These are phyloP conservation scores for Strix uralensis DNA, from an alignment of 2,113 vertebrate genomes.

Conservation along the genomic window DNA sequence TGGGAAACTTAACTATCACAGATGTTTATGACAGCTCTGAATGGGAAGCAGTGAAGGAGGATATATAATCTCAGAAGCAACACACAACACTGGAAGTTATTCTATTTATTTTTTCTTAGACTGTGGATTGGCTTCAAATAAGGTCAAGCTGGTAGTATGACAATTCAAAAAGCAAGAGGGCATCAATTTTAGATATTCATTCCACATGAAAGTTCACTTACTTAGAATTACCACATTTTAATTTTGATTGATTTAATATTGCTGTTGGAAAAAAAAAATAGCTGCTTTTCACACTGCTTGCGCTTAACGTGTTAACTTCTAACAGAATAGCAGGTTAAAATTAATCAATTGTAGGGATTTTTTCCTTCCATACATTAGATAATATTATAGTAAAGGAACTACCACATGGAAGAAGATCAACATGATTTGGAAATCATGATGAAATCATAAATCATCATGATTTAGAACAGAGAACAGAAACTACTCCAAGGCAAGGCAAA, in stretches of 20 bases:
- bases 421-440: not conserved
- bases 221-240: not conserved
- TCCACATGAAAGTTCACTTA: not conserved
- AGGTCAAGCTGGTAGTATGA: not conserved
- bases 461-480: not conserved
- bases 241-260: not conserved
- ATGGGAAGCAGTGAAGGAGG: not conserved
- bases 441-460: not conserved
- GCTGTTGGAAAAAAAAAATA: not conserved
- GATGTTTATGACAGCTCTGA: not conserved
- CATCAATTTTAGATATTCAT: not conserved
- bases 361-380: not conserved
- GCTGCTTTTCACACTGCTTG: not conserved
- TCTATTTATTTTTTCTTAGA: not conserved
- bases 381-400: not conserved
- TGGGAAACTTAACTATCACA: not conserved
- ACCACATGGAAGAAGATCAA: not conserved
- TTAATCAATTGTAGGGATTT: fast-evolving
- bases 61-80: not conserved
- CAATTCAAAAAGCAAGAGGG: not conserved
- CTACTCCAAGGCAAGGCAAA: not conserved
- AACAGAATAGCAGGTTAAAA: not conserved
- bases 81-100: not conserved
- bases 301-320: not conserved
- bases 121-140: not conserved